Evolutionary conservation across 2,888 invertebrate species (phyloP), one percentile per base, ranked within the genome.

Genomic region (Belgica antarctica): DNA sequence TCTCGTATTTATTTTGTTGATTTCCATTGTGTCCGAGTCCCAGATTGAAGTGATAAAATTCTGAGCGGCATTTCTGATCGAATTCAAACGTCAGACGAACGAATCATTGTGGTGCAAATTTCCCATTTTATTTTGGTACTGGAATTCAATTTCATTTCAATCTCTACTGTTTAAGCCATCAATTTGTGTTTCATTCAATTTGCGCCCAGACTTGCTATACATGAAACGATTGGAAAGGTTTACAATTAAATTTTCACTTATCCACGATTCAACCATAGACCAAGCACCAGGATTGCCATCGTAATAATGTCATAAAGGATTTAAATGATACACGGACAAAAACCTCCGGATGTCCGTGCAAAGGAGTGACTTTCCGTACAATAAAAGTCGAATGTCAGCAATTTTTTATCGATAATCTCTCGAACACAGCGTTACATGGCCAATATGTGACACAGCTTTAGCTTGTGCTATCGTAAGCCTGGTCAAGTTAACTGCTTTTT

Each of bases 1-100:
- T 52, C 19, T 28, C 27, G 66, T 66, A 22, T 66, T 66, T 66
- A 66, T 66, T 66, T 17, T 25, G 27, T 27, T 66, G 66, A 66
- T 66, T 61, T 52, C 66, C 52, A 66, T 66, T 66, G 19, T 47
- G 28, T 46, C n/a, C 61, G 25, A 2, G 22, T 17, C 27, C 25
- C 12, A 34, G 62, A 62, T 62, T 62, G 62, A 62, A 36, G 19
- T 62, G 34, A 10, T 8, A 10, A 7, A 34, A 34, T 34, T 34
- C 34, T 8, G 34, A 34, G 10, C 10, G 34, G 34, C n/a, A 34
- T 7, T 12, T 31, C 28, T 66, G 66, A 66, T 66, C 52, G 66
- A 36, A 66, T 47, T 47, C 17, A 28, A 52, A 66, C 52, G 47
- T 28, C 47, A 47, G 17, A 34, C 22, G 25, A 10, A 25, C 27